phyloP scores from a whole-genome alignment of 2,113 vertebrate genomes.

The Epinephelus moara region DNA sequence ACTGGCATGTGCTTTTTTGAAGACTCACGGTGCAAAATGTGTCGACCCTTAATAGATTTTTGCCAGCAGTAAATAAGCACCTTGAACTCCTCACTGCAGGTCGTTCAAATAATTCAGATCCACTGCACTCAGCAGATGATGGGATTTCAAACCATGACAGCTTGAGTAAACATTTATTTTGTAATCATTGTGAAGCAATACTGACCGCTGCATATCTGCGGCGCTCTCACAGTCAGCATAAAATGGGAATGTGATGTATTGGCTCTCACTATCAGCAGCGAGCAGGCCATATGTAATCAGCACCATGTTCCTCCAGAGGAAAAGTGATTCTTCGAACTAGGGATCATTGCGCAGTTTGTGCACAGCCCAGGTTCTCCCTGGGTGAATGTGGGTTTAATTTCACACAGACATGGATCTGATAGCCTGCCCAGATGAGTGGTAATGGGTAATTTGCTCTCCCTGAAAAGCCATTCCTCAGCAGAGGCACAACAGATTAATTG shows the following conservation, averaged over 20 bases:
- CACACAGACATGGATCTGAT: constrained; percentile 53
- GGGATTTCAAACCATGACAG: constrained; percentile 64
- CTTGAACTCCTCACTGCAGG: constrained; percentile 22
- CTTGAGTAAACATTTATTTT: constrained; percentile 62
- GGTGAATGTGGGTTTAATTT: constrained; percentile 49
- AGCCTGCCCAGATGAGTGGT: constrained; percentile 23
- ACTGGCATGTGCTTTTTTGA: background rate
- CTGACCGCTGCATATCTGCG: background rate
- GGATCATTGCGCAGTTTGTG: constrained; percentile 36
- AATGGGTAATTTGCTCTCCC: constrained; percentile 47
- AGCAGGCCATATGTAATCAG: constrained; percentile 55
- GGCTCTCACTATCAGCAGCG: constrained; percentile 60
- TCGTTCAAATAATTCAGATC: constrained; percentile 33
- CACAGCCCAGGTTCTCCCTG: constrained; percentile 2
- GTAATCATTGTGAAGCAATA: constrained; percentile 44
- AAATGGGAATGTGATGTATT: constrained; percentile 43
- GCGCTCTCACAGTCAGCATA: constrained; percentile 46
- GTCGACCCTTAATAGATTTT: background rate
- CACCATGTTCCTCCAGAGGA: constrained; percentile 28
- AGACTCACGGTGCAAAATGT: background rate
- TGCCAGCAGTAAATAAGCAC: background rate
- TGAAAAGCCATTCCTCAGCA: constrained; percentile 33
- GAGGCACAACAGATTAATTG: constrained; percentile 29
- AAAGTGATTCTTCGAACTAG: constrained; percentile 47
- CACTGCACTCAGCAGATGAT: constrained; percentile 48